Conservation (phyloP, 2,113 vertebrate species). For the Nematolebias whitei region DNA sequence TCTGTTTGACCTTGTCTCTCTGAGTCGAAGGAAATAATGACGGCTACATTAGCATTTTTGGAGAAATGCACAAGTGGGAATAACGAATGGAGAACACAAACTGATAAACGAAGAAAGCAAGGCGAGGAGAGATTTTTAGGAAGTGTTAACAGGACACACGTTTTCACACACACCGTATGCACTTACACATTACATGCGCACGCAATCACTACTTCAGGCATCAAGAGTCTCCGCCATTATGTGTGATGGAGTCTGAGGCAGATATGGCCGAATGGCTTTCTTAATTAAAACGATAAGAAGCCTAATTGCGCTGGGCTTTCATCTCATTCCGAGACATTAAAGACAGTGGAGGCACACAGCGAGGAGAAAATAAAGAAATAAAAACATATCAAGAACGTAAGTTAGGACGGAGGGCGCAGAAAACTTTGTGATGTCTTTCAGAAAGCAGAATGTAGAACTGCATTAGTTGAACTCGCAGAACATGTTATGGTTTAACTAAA, state of each 20-base stretch:
- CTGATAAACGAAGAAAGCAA: slow-evolving; percentile 68
- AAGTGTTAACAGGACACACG: slow-evolving; percentile 68
- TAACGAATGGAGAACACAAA: slow-evolving; percentile 64
- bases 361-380: slow-evolving; percentile 59
- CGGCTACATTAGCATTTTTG: slow-evolving; percentile 62
- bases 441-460: slow-evolving; percentile 33
- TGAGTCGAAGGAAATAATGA: slow-evolving; percentile 63
- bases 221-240: slow-evolving; percentile 75
- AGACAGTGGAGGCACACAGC: slow-evolving; percentile 69
- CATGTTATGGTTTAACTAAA: background rate
- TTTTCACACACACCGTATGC: slow-evolving; percentile 27
- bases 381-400: slow-evolving; percentile 69
- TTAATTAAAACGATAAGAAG: slow-evolving; percentile 87
- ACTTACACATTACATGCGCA: slow-evolving; percentile 26
- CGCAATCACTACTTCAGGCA: slow-evolving; percentile 66
- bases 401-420: slow-evolving; percentile 55
- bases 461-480: slow-evolving; percentile 25
- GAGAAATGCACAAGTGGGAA: slow-evolving; percentile 67
- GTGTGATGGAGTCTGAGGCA: slow-evolving; percentile 74
- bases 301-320: slow-evolving; percentile 81
- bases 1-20: slow-evolving; percentile 75
- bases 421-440: slow-evolving; percentile 55
- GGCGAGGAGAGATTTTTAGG: slow-evolving; percentile 53
- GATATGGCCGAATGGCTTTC: slow-evolving; percentile 82
- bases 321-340: slow-evolving; percentile 76